These are phyloP conservation scores for Venturia canescens DNA, from an alignment of 1,140 invertebrate genomes.

Conservation along the genomic window DNA sequence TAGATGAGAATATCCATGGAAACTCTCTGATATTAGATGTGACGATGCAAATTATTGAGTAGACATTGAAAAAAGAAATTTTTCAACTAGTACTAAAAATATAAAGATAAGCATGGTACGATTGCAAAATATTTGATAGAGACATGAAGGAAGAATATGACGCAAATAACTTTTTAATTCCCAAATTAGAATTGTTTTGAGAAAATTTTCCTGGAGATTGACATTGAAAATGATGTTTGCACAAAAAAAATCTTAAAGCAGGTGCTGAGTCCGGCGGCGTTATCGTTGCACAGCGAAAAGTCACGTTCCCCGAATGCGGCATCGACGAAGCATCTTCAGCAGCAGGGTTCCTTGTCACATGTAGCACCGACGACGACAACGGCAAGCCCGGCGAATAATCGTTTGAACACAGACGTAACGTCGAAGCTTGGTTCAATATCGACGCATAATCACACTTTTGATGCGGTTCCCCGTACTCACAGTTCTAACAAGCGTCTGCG, in stretches of 20 bases:
- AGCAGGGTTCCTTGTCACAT: conserved; percentile 37
- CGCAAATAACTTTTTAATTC: no score
- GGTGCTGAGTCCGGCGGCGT: conserved; percentile 71
- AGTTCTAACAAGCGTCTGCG: conserved; percentile 81
- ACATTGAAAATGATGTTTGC: not conserved
- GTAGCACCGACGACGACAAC: conserved; percentile 49
- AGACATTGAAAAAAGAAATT: no score
- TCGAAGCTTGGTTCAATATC: conserved; percentile 57
- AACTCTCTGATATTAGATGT: no score
- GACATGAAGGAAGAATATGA: no score
- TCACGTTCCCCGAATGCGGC: conserved; percentile 71
- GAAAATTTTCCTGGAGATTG: not conserved
- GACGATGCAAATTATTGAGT: no score
- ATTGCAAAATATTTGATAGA: no score
- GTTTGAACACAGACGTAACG: conserved; percentile 63
- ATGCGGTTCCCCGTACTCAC: conserved; percentile 80
- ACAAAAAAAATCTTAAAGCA: conserved; percentile 45
- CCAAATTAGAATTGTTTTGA: no score
- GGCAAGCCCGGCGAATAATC: conserved; percentile 65
- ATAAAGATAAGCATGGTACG: no score
- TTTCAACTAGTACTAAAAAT: no score
- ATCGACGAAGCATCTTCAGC: conserved; percentile 60
- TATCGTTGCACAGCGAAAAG: conserved; percentile 71
- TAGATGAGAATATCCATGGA: no score
- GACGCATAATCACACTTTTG: conserved; percentile 71